Base-by-base conservation (phyloP, 2,113 vertebrate species). In the Seriola aureovittata region DNA sequence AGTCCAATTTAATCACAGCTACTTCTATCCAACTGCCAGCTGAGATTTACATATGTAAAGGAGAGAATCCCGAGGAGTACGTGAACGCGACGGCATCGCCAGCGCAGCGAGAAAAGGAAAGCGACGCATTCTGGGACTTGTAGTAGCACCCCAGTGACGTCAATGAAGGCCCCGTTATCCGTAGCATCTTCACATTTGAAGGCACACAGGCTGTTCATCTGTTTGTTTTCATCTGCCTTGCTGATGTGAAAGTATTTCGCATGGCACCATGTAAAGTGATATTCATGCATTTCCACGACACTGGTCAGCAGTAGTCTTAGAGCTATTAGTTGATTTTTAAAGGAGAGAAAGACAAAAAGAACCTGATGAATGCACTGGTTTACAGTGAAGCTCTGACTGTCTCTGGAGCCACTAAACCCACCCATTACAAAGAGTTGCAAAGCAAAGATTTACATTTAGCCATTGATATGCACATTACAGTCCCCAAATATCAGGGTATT, bases 81-180 rank as follows among this genome's bases (percentile, higher is more conserved):
- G 2, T 90, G 85, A 93, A 93, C 0, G 90, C 88, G 77, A 2
- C 90, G 19, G 12, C 67, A 78, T 36, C 34, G 78, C 73, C 82
- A 84, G 69, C 81, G 58, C 76, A 80, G 70, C 21, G 67, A 91
- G 70, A 71, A 71, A 54, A 48, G 10, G 1, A 7, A 4, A 44
- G 80, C 71, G 34, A 16, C 8, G 95, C 90, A 94, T 94, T 84
- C 13, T 91, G 95, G 95, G 93, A 84, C 4, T 63, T 93, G 95
- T 91, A 94, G 95, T 94, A 21, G 0, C 19, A 62, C 1, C 29
- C 8, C 4, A 10, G n/a, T 60, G 40, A 81, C 76, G 73, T 90
- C 81, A 78, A 38, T 54, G 34, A 48, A 65, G 4, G 42, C 72
- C 17, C 16, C 11, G 58, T 70, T 70, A 70, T 69, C 32, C 2